phyloP scores from a whole-genome alignment of 2,113 vertebrate genomes.

The Microcebus ravelobensis region DNA sequence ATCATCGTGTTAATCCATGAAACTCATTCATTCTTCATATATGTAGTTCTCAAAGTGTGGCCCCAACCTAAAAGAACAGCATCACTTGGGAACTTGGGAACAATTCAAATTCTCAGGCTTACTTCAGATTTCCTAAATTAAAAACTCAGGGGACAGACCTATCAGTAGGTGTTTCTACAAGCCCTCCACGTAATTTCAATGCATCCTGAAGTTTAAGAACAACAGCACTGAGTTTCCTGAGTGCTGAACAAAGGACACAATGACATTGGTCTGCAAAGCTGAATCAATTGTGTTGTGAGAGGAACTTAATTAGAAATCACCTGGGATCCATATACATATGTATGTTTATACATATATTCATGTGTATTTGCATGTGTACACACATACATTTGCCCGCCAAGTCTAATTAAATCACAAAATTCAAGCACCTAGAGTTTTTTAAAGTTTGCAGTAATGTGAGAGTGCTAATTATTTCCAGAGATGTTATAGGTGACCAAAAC shows the following conservation, averaged over 20 bases:
- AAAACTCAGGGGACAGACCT: not conserved
- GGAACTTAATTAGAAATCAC: not conserved
- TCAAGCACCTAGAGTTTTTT: not conserved
- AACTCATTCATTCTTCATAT: not conserved
- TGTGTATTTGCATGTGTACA: not conserved
- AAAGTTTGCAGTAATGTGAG: not conserved
- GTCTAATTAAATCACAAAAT: not conserved
- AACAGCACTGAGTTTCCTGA: not conserved
- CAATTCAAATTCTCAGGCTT: not conserved
- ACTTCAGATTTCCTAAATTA: not conserved
- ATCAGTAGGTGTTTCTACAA: not conserved
- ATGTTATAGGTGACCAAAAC: not conserved
- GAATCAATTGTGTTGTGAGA: not conserved
- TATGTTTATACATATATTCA: not conserved
- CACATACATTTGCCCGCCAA: not conserved
- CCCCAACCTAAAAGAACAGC: not conserved
- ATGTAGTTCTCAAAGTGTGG: not conserved
- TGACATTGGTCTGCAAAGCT: not conserved
- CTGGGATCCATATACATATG: not conserved
- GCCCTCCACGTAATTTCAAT: not conserved
- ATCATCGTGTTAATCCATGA: not conserved
- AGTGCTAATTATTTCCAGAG: not conserved
- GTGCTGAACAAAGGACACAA: not conserved
- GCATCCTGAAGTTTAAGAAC: not conserved
- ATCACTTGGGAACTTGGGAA: not conserved